Percentiles rank a stretch among this genome's conserved stretches.
Conservation (phyloP, 30 jellyfish, hydroid and myxozoan species). For the Hydractinia echinata region DNA sequence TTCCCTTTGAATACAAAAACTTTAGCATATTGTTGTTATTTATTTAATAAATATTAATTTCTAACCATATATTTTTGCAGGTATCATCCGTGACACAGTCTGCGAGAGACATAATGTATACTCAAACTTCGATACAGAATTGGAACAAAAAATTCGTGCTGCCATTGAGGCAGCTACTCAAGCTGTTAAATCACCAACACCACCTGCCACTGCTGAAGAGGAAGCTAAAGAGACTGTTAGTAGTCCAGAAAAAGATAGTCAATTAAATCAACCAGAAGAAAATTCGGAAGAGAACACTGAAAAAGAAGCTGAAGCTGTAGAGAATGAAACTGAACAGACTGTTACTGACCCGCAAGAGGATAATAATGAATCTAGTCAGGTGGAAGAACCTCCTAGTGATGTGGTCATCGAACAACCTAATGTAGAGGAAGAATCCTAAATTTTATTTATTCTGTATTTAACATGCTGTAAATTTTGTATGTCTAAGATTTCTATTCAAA, state of each 20-base stretch:
- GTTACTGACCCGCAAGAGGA: slow-evolving; percentile 6
- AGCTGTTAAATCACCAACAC: slow-evolving; percentile 23
- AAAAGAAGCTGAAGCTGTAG: neutral
- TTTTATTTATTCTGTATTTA: too few relatives aligned
- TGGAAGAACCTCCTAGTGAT: neutral
- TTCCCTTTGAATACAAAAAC: neutral
- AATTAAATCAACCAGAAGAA: neutral
- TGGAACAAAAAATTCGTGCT: slow-evolving; percentile 64
- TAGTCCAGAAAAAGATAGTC: slow-evolving; percentile 6
- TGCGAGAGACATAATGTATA: slow-evolving; percentile 36
- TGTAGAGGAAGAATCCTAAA: too few relatives aligned
- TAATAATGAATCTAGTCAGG: neutral
- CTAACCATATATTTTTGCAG: slow-evolving; percentile 18
- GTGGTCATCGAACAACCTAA: too few relatives aligned
- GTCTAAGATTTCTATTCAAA: too few relatives aligned
- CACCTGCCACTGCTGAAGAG: slow-evolving; percentile 44
- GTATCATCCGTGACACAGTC: slow-evolving; percentile 71
- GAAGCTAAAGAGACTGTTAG: slow-evolving; percentile 29
- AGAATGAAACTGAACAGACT: slow-evolving; percentile 6
- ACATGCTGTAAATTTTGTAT: too few relatives aligned
- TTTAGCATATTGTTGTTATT: neutral
- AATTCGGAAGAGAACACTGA: slow-evolving; percentile 15
- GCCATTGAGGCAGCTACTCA: slow-evolving; percentile 65
- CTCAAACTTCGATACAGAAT: slow-evolving; percentile 59
- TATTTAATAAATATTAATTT: neutral